A percentile compares a stretch with the other conserved stretches of the same genome.
Conservation (phyloP, 2,797 vertebrate species). For the Chaetophractus vellerosus region DNA sequence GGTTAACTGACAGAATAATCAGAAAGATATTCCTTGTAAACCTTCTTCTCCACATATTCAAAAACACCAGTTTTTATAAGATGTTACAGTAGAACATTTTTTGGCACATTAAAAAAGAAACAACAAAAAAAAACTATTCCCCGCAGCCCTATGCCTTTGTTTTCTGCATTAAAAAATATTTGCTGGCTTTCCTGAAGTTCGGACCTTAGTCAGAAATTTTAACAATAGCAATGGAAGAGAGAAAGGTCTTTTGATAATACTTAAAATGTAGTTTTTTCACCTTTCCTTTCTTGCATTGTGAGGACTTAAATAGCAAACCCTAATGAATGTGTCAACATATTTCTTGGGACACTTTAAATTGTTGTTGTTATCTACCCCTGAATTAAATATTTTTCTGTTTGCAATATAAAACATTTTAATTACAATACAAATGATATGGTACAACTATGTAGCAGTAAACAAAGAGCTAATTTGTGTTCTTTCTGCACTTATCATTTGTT, state of each 20-base stretch:
- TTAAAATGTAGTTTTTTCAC: neutral
- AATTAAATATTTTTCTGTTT: slow-evolving; percentile 86
- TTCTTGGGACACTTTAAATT: slow-evolving; percentile 78
- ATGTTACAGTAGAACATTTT: neutral
- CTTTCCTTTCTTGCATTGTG: neutral
- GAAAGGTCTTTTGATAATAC: slow-evolving; percentile 39
- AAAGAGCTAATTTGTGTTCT: slow-evolving; percentile 92
- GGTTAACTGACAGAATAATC: neutral
- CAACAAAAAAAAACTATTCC: neutral
- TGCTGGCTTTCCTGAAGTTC: neutral
- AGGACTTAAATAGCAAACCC: slow-evolving; percentile 22
- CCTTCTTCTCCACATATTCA: neutral
- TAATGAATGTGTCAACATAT: slow-evolving; percentile 67
- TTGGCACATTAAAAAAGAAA: neutral
- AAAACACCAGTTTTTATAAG: slow-evolving; percentile 21
- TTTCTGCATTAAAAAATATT: slow-evolving; percentile 19
- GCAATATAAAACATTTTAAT: slow-evolving; percentile 90
- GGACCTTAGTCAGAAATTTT: slow-evolving; percentile 55
- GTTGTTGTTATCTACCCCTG: slow-evolving; percentile 80
- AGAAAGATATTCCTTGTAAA: neutral
- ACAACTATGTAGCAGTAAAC: slow-evolving; percentile 92
- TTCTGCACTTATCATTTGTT: slow-evolving; percentile 92
- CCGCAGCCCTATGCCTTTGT: neutral
- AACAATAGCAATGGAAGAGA: neutral
- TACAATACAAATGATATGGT: slow-evolving; percentile 91